These are phyloP conservation scores for Chloroclystis v-ata DNA, from an alignment of 2,888 invertebrate genomes.

Conservation along the genomic window DNA sequence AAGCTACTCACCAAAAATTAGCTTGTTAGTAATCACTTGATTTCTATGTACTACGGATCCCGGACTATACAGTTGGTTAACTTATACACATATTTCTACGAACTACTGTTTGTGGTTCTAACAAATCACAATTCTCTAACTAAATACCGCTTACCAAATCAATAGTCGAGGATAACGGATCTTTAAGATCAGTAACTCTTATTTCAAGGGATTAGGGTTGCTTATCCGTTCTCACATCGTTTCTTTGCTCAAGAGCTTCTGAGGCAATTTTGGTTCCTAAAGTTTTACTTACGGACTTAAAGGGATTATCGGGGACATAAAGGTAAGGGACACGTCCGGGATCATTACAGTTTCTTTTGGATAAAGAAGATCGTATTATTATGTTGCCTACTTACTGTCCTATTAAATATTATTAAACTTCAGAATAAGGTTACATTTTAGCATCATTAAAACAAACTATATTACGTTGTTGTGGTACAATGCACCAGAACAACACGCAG, in stretches of 20 bases:
- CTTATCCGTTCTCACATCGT: conserved; percentile 26
- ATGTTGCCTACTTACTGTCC: too few relatives aligned
- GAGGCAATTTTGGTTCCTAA: conserved; percentile 28
- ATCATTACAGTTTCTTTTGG: background rate
- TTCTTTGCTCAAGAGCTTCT: conserved; percentile 22
- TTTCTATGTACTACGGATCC: too few relatives aligned
- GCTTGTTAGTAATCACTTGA: too few relatives aligned
- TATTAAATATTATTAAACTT: too few relatives aligned
- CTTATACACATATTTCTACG: too few relatives aligned
- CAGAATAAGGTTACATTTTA: too few relatives aligned
- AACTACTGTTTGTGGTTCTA: background rate
- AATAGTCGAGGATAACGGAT: conserved; percentile 20
- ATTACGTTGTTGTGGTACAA: too few relatives aligned
- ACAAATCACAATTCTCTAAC: background rate
- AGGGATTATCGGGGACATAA: conserved; percentile 24
- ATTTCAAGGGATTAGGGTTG: conserved; percentile 24
- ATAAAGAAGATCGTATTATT: too few relatives aligned
- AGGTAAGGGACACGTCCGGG: conserved; percentile 18
- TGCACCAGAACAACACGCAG: too few relatives aligned
- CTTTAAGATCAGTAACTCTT: conserved; percentile 16
- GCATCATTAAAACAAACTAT: too few relatives aligned
- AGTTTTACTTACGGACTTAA: conserved; percentile 21
- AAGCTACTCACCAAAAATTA: too few relatives aligned
- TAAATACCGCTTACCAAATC: conserved; percentile 15
- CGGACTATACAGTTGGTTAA: background rate